Base-by-base conservation (phyloP, 2,888 invertebrate species). In the Ormyrus rosae region DNA sequence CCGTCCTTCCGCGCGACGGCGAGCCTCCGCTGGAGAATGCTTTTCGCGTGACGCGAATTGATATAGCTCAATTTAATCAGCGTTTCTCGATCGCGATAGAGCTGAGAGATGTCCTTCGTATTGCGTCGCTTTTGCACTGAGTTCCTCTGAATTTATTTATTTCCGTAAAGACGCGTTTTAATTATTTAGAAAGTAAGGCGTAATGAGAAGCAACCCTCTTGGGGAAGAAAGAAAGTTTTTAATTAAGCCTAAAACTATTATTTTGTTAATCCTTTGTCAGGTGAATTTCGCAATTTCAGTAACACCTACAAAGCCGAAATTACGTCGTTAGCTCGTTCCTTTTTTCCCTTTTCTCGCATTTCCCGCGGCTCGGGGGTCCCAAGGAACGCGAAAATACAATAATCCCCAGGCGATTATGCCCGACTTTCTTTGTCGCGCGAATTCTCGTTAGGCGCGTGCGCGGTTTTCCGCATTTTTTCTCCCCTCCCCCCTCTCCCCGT, bases 401-500 rank as follows among this genome's bases (percentile, higher is more conserved):
- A 55, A 68, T 71, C 46, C 46, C 69, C 1, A 46, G n/a, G 13
- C 69, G 48, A 58, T 58, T 72, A 50, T 53, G 10, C 55, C 50
- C 51, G 50, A 34, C 10, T 53, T 61, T 53, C 64, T 55, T 64
- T 55, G 63, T 73, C 58, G 67, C 58, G 67, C 55, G 58, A 45
- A 13, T 58, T 55, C 70, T 80, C 80, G 71, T 71, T 80, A 69
- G 53, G 50, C 46, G 55, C 61, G 58, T 13, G 51, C 64, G 50
- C 60, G n/a, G 72, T 65, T 75, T 73, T 78, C 58, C 73, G 53
- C 51, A 61, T 69, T 80, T 80, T 75, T 75, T 61, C 34, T 7
- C 7, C 51, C 10, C 19, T 19, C 19, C 34, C 34, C 34, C 34
- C 34, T n/a, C n/a, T n/a, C n/a, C n/a, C 34, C 34, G 19, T 34